These are phyloP conservation scores for Halcyon chelicuti DNA, from an alignment of 2,797 vertebrate genomes.

Conservation along the genomic window DNA sequence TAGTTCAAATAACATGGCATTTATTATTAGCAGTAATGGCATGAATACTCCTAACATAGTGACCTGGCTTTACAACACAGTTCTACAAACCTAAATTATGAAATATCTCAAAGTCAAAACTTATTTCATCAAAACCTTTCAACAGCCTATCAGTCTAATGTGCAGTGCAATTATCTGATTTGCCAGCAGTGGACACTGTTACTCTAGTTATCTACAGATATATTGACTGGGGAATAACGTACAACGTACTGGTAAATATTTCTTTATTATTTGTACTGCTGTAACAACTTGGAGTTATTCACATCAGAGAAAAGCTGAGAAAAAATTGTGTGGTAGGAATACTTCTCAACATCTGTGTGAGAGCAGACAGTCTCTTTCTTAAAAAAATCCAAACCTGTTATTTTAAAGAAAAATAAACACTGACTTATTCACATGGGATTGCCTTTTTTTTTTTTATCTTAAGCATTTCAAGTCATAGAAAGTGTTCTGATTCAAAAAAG, in stretches of 20 bases:
- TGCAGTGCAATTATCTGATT: slow-evolving; percentile 76
- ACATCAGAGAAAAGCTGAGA: neutral
- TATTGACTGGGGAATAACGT: neutral
- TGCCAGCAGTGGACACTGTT: slow-evolving; percentile 86
- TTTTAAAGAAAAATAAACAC: neutral
- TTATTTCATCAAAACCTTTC: neutral
- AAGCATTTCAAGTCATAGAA: neutral
- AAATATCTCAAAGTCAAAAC: neutral
- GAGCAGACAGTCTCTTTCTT: neutral
- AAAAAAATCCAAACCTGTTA: neutral
- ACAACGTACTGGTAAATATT: neutral
- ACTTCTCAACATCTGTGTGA: neutral
- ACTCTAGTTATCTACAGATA: slow-evolving; percentile 74
- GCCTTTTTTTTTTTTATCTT: neutral
- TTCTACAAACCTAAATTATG: neutral
- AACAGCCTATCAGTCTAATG: neutral
- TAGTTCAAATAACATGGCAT: neutral
- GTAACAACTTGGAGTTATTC: neutral
- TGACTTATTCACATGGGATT: neutral
- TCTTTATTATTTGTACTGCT: neutral
- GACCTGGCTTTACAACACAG: neutral
- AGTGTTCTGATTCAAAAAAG: neutral
- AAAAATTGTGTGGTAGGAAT: neutral
- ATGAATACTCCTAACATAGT: neutral
- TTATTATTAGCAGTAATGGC: neutral